Evolutionary conservation across 2,888 invertebrate species (phyloP).

Genomic region (Noctuana brunneofusca): DNA sequence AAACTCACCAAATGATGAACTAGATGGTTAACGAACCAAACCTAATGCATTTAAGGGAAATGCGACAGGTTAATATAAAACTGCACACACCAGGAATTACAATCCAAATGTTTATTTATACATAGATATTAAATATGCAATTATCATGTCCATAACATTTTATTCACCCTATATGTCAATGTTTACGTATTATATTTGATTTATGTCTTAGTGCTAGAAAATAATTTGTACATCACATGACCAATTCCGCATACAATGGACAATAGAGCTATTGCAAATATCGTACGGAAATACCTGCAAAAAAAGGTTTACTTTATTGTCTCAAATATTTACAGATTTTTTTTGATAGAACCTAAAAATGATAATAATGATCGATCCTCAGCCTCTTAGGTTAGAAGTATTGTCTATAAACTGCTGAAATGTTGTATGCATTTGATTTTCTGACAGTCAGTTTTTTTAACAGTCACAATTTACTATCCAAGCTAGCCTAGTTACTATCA

Average conservation of each 20-base stretch:
- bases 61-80: neutral
- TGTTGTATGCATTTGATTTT: too few relatives aligned
- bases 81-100: too few relatives aligned
- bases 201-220: slow-evolving; percentile 36
- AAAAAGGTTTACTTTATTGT: neutral
- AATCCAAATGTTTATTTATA: too few relatives aligned
- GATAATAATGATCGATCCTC: too few relatives aligned
- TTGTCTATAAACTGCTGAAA: too few relatives aligned
- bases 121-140: neutral
- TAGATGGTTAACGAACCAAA: neutral
- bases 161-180: too few relatives aligned
- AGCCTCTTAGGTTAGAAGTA: too few relatives aligned
- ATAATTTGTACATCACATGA: slow-evolving; percentile 52
- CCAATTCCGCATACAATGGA: slow-evolving; percentile 57
- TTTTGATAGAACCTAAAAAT: too few relatives aligned
- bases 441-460: too few relatives aligned
- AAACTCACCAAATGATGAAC: neutral
- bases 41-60: neutral
- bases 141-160: neutral
- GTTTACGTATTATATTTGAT: slow-evolving; percentile 6
- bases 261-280: slow-evolving; percentile 57
- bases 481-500: too few relatives aligned
- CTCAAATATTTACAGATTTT: too few relatives aligned
- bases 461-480: too few relatives aligned
- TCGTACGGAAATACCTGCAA: slow-evolving; percentile 72